Evolutionary conservation across 2,797 vertebrate species (phyloP).

Genomic region (Apogon talboti): DNA sequence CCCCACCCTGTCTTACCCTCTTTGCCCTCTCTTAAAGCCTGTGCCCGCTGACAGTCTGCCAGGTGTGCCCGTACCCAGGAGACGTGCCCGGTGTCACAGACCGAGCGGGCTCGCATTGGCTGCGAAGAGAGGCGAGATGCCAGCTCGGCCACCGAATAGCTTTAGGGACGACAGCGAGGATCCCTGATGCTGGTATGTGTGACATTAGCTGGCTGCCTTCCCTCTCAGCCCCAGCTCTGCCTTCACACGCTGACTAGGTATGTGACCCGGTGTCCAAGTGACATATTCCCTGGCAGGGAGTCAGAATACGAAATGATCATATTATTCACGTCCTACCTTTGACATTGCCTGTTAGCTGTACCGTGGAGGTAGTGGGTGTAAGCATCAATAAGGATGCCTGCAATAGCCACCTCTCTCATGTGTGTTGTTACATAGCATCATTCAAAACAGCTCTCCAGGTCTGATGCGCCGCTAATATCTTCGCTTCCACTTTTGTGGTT

Average conservation of each 20-base stretch:
- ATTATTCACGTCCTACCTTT: constrained; percentile 82
- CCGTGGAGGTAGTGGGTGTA: constrained; percentile 27
- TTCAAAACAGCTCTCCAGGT: constrained; percentile 52
- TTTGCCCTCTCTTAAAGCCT: constrained; percentile 67
- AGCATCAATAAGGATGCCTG: constrained; percentile 17
- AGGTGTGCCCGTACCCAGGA: constrained; percentile 81
- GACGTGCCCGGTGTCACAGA: constrained; percentile 75
- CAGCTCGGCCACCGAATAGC: constrained; percentile 69
- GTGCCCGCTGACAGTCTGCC: constrained; percentile 77
- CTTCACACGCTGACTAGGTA: constrained; percentile 73
- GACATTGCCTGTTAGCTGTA: constrained; percentile 78
- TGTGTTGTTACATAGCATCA: constrained; percentile 26
- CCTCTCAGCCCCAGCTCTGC: constrained; percentile 68
- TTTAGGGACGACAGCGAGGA: constrained; percentile 53
- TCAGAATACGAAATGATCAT: constrained; percentile 82
- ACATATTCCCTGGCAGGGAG: constrained; percentile 80
- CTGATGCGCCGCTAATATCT: constrained; percentile 67
- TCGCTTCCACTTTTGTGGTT: constrained; percentile 67
- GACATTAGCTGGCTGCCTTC: constrained; percentile 82
- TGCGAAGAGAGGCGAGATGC: constrained; percentile 46
- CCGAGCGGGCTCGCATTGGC: constrained; percentile 54
- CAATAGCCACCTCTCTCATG: constrained; percentile 3
- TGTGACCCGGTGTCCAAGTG: constrained; percentile 81
- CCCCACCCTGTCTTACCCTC: constrained; percentile 45
- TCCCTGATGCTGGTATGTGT: constrained; percentile 71